These are phyloP conservation scores for Chascanopsetta lugubris DNA, from an alignment of 2,113 vertebrate species.

Conservation along the genomic window DNA sequence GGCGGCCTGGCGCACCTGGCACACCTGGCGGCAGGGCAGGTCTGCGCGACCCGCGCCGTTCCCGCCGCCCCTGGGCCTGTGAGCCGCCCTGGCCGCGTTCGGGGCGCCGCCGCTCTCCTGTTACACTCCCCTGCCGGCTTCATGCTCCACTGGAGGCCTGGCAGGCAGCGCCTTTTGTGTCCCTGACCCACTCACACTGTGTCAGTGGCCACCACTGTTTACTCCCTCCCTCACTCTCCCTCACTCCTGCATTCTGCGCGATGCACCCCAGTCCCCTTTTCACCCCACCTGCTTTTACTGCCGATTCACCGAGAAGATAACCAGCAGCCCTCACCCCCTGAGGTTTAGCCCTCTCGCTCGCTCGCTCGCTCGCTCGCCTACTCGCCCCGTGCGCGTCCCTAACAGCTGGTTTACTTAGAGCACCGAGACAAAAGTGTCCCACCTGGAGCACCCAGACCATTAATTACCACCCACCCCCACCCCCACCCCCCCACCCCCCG, in stretches of 20 bases:
- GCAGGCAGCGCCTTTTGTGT: constrained; percentile 81
- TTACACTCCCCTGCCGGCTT: constrained; percentile 77
- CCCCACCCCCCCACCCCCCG: too few species aligned
- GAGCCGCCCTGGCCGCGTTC: constrained; percentile 46
- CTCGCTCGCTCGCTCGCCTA: background rate
- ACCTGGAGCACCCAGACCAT: constrained; percentile 66
- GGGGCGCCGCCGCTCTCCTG: constrained; percentile 71
- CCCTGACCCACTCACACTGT: constrained; percentile 81
- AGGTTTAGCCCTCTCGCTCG: constrained; percentile 1
- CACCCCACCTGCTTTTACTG: constrained; percentile 1
- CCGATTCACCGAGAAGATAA: constrained; percentile 9
- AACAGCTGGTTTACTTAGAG: constrained; percentile 63
- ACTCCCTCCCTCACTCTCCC: constrained; percentile 32
- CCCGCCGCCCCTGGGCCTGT: background rate
- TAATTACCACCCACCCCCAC: constrained; percentile 74
- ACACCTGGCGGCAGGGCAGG: constrained; percentile 67
- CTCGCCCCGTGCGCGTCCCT: constrained; percentile 10
- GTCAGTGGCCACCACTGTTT: constrained; percentile 69
- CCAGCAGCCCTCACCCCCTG: background rate
- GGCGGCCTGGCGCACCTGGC: constrained; percentile 59
- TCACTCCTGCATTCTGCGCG: constrained; percentile 32
- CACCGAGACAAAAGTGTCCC: constrained; percentile 53
- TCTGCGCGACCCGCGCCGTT: constrained; percentile 67
- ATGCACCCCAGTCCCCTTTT: constrained; percentile 8
- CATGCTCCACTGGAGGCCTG: constrained; percentile 81